phyloP scores from a whole-genome alignment of 2,888 invertebrate species.

The Cephus spinipes region DNA sequence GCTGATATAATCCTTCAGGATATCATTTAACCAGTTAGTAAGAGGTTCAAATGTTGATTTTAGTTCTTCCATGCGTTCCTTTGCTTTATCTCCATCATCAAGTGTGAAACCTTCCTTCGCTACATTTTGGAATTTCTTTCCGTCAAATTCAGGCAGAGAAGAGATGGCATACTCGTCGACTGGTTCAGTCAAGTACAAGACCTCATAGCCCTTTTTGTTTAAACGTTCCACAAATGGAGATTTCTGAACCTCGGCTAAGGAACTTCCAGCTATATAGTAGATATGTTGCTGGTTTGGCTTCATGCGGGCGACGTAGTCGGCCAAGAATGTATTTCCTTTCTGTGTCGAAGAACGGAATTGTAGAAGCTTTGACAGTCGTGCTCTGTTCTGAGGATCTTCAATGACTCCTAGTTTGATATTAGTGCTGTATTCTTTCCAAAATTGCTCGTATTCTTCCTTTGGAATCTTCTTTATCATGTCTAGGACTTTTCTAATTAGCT shows the following conservation, averaged over 20 bases:
- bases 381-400: slow-evolving; percentile 97
- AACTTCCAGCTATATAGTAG: slow-evolving; percentile 95
- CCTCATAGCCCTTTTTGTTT: slow-evolving; percentile 93
- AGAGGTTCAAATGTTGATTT: slow-evolving; percentile 89
- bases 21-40: slow-evolving; percentile 89
- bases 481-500: slow-evolving; percentile 94
- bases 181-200: slow-evolving; percentile 93
- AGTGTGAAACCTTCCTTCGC: slow-evolving; percentile 97
- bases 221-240: slow-evolving; percentile 98
- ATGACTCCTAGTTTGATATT: slow-evolving; percentile 97
- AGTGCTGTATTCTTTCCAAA: slow-evolving; percentile 99
- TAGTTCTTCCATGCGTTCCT: slow-evolving; percentile 82
- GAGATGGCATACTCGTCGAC: slow-evolving; percentile 99
- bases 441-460: slow-evolving; percentile 88
- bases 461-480: slow-evolving; percentile 98
- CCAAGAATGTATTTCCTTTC: slow-evolving; percentile 78
- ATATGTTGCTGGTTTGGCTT: slow-evolving; percentile 94
- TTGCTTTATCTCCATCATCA: slow-evolving; percentile 74
- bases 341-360: slow-evolving; percentile 87
- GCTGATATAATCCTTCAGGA: slow-evolving; percentile 80
- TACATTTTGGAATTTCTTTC: slow-evolving; percentile 99
- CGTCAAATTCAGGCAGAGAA: slow-evolving; percentile 96
- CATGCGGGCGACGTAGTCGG: slow-evolving; percentile 95
- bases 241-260: slow-evolving; percentile 84
- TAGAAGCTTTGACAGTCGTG: slow-evolving; percentile 93